Conservation (phyloP, 2,797 vertebrate genomes). For the Ctenochaetus hawaiiensis region DNA sequence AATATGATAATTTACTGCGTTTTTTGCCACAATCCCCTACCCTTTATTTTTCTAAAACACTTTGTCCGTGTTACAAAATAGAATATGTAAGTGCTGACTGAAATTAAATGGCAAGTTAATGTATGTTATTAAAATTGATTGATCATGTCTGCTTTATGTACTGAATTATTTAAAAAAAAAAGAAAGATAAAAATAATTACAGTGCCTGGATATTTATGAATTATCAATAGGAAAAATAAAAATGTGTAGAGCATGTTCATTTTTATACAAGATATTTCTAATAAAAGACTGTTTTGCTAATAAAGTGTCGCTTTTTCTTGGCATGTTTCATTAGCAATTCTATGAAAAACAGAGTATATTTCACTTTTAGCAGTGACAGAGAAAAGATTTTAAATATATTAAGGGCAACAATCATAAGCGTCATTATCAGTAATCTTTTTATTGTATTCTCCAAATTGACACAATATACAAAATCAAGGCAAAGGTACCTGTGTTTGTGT, state of each 20-base stretch:
- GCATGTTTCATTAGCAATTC: neutral
- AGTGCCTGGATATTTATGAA: conserved; percentile 99
- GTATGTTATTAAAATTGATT: conserved; percentile 92
- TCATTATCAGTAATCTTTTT: too few relatives aligned
- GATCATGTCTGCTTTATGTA: conserved; percentile 92
- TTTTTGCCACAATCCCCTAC: conserved; percentile 53
- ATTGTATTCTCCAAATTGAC: neutral
- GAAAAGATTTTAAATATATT: neutral
- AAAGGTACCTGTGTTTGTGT: neutral
- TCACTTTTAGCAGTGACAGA: neutral
- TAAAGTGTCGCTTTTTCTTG: conserved; percentile 35
- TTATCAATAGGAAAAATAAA: conserved; percentile 83
- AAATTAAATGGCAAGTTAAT: conserved; percentile 93
- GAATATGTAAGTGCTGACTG: conserved; percentile 93
- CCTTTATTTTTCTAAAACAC: conserved; percentile 79
- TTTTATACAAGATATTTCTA: conserved; percentile 99
- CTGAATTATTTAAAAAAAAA: conserved; percentile 85
- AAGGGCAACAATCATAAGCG: too few relatives aligned
- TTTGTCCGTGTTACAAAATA: conserved; percentile 88
- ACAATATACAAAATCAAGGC: neutral
- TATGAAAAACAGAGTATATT: neutral
- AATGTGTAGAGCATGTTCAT: conserved; percentile 96
- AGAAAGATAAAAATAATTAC: conserved; percentile 85
- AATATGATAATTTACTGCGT: conserved; percentile 74
- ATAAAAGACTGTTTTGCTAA: conserved; percentile 96